A percentile compares a stretch with the other conserved stretches of the same genome.
phyloP scores from a whole-genome alignment of 2,888 invertebrate species.

The Orthosia gracilis region DNA sequence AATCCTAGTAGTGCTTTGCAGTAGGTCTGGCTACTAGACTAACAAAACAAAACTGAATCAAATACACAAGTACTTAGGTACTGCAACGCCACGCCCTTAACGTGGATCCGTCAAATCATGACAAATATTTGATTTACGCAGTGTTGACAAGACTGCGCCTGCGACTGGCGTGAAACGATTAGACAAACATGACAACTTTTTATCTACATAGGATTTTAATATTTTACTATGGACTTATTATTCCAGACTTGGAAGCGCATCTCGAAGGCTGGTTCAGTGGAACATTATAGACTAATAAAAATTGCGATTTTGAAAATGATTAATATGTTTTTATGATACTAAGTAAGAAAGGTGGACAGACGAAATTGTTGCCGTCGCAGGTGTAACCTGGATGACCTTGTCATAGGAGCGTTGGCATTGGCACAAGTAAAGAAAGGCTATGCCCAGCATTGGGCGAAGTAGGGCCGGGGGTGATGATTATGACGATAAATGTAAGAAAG shows the following conservation, averaged over 20 bases:
- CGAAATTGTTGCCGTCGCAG: too few relatives aligned
- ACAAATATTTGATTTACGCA: constrained; percentile 34
- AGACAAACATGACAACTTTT: constrained; percentile 20
- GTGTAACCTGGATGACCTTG: too few relatives aligned
- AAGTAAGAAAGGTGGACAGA: too few relatives aligned
- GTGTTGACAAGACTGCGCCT: constrained; percentile 9
- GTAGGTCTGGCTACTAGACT: background rate
- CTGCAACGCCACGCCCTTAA: constrained; percentile 19
- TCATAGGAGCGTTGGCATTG: too few relatives aligned
- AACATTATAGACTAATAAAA: too few relatives aligned
- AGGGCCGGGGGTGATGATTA: too few relatives aligned
- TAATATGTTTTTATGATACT: too few relatives aligned
- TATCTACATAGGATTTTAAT: background rate
- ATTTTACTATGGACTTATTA: background rate
- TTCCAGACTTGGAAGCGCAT: background rate
- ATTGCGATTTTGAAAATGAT: too few relatives aligned
- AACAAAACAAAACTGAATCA: background rate
- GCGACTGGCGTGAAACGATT: constrained; percentile 19
- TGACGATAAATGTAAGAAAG: too few relatives aligned
- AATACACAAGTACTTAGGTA: background rate
- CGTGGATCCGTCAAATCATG: constrained; percentile 12
- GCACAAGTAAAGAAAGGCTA: too few relatives aligned
- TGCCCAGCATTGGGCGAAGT: too few relatives aligned
- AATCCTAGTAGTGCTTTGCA: background rate
- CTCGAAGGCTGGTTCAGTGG: too few relatives aligned